phyloP scores from a whole-genome alignment of 2,797 vertebrate species.

The Dryobates pubescens region DNA sequence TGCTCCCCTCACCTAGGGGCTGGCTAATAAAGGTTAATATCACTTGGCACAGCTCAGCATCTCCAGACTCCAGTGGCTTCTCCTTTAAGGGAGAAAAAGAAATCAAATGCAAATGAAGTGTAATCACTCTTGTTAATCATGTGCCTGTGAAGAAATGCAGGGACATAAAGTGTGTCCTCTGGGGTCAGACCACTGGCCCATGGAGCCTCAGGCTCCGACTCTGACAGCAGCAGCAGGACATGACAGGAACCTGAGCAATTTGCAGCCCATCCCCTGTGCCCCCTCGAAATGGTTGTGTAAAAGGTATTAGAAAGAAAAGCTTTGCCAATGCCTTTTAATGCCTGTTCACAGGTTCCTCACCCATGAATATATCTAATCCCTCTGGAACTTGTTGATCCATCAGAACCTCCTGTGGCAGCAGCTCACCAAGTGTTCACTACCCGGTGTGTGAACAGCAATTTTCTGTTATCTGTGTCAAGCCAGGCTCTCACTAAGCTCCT shows the following conservation, averaged over 20 bases:
- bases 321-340: background rate
- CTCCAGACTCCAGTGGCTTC: background rate
- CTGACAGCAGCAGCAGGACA: background rate
- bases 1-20: background rate
- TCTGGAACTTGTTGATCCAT: background rate
- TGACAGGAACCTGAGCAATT: background rate
- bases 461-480: background rate
- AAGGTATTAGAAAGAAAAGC: background rate
- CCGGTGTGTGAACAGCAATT: accelerated
- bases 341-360: background rate
- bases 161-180: background rate
- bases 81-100: background rate
- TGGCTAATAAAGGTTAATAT: slow-evolving; percentile 32
- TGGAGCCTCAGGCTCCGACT: background rate
- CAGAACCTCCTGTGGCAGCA: background rate
- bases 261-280: background rate
- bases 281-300: background rate
- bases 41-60: background rate
- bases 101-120: slow-evolving; percentile 14
- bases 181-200: background rate
- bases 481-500: background rate
- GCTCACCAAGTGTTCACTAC: background rate
- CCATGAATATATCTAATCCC: background rate
- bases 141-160: background rate
- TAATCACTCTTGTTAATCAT: slow-evolving; percentile 1